A percentile compares a stretch with the other conserved stretches of the same genome.
Conservation (phyloP, 2,888 invertebrate species). For the Gasteruption jaculator region DNA sequence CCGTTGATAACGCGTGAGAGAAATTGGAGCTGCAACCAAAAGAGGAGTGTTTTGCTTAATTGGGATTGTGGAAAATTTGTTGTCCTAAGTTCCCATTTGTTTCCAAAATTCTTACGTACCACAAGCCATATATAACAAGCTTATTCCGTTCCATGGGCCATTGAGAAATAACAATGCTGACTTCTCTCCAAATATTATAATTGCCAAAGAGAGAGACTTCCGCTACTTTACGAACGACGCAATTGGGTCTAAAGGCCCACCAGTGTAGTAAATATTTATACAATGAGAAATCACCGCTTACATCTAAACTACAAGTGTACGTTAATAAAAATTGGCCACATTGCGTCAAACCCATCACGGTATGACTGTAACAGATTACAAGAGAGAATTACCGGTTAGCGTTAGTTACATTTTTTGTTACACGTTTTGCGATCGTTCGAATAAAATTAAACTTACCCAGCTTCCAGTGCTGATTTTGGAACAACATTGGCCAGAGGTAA, state of each 20-base stretch:
- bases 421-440: too few species aligned
- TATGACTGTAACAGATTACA: constrained; percentile 61
- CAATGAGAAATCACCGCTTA: constrained; percentile 29
- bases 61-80: neutral
- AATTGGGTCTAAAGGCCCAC: constrained; percentile 61
- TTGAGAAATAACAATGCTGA: constrained; percentile 66
- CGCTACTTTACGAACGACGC: constrained; percentile 56
- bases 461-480: constrained; percentile 48
- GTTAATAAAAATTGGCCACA: constrained; percentile 91
- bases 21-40: constrained; percentile 34
- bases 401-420: constrained; percentile 5
- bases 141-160: constrained; percentile 66
- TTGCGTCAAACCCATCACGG: constrained; percentile 92
- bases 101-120: constrained; percentile 54
- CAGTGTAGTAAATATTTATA: constrained; percentile 65
- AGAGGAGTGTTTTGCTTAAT: constrained; percentile 10
- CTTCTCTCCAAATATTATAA: constrained; percentile 51
- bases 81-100: neutral
- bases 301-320: constrained; percentile 59
- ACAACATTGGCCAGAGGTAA: constrained; percentile 42
- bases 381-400: constrained; percentile 5
- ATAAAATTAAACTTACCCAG: constrained; percentile 40
- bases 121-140: constrained; percentile 65
- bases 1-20: constrained; percentile 44
- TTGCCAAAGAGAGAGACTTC: constrained; percentile 61